These are phyloP conservation scores for Morpho achilles DNA, from an alignment of 2,888 invertebrate genomes.

Conservation along the genomic window DNA sequence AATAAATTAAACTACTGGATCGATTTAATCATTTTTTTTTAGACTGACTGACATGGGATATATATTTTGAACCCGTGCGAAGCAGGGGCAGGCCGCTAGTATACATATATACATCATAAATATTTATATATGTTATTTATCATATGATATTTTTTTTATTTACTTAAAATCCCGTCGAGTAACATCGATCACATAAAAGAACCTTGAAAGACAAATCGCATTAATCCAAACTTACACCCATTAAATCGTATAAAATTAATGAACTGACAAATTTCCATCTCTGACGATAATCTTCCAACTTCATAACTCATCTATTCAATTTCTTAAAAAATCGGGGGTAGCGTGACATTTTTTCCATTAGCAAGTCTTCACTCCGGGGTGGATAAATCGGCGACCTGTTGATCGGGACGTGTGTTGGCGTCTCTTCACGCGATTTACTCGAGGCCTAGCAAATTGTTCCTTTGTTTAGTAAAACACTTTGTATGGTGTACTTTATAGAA, in stretches of 20 bases:
- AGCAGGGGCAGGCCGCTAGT: too few relatives aligned
- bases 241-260: conserved; percentile 40
- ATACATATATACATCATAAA: too few relatives aligned
- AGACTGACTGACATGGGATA: too few relatives aligned
- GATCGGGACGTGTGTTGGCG: conserved; percentile 47
- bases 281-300: conserved; percentile 44
- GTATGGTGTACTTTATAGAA: conserved; percentile 12
- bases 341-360: conserved; percentile 70
- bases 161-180: too few relatives aligned
- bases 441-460: conserved; percentile 59
- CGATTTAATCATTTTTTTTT: too few relatives aligned
- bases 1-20: too few relatives aligned
- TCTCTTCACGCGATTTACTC: conserved; percentile 39
- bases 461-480: conserved; percentile 40
- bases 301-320: conserved; percentile 57
- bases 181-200: conserved; percentile 2
- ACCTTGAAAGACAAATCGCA: conserved; percentile 15
- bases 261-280: conserved; percentile 45
- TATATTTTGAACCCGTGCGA: too few relatives aligned
- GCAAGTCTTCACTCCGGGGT: conserved; percentile 42
- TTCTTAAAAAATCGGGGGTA: conserved; percentile 50
- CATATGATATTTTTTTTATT: neutral
- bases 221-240: conserved; percentile 21
- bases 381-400: conserved; percentile 72
- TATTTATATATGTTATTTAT: too few relatives aligned